Percentiles rank a stretch among this genome's conserved stretches.
Conservation (phyloP, 2,888 invertebrate genomes). For the Patella caerulea region DNA sequence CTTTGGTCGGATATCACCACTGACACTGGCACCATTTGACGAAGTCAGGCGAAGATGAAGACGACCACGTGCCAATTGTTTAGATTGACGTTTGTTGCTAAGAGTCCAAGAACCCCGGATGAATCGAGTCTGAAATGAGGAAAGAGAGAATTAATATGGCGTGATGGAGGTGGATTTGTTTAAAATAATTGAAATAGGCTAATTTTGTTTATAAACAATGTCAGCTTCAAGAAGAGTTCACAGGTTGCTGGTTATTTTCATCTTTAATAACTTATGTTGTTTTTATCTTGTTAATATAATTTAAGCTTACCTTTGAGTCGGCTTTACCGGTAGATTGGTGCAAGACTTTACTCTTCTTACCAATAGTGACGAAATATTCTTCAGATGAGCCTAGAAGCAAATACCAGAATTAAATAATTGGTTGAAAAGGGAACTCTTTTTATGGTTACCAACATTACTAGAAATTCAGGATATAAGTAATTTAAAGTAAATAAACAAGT, state of each 20-base stretch:
- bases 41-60: constrained; percentile 52
- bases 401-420: neutral
- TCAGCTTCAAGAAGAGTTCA: no score
- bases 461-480: no score
- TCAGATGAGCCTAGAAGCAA: constrained; percentile 35
- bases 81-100: constrained; percentile 45
- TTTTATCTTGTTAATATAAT: no score
- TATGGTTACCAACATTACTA: no score
- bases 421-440: no score
- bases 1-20: constrained; percentile 47
- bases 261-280: no score
- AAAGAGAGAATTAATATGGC: neutral
- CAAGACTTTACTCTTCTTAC: constrained; percentile 40
- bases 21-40: constrained; percentile 44
- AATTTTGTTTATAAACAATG: no score
- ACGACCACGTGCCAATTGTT: constrained; percentile 52
- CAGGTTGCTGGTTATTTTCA: no score
- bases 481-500: no score
- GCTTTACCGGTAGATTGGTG: constrained; percentile 39
- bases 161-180: no score
- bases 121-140: constrained; percentile 31
- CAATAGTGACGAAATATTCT: constrained; percentile 43
- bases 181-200: no score
- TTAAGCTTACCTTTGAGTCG: constrained; percentile 30
- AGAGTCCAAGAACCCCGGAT: constrained; percentile 43